Evolutionary conservation across 2,888 invertebrate species (phyloP).

Genomic region (Cataglyphis albicans): DNA sequence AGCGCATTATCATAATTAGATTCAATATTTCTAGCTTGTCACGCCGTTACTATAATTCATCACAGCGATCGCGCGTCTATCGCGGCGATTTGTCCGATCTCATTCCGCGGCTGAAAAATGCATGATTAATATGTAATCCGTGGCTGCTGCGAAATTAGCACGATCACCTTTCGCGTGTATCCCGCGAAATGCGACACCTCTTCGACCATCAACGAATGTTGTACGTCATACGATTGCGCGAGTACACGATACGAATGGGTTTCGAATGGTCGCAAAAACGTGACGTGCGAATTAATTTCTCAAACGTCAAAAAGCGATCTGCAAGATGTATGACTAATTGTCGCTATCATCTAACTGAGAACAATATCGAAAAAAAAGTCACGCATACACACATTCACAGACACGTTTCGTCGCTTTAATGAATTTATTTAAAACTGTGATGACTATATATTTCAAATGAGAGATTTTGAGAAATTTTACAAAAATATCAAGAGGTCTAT

Average conservation of each 20-base stretch:
- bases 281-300: slow-evolving; percentile 43
- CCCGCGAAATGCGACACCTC: background rate
- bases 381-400: background rate
- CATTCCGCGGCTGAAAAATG: slow-evolving; percentile 49
- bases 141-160: slow-evolving; percentile 33
- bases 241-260: slow-evolving; percentile 11
- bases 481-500: background rate
- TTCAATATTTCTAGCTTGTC: slow-evolving; percentile 84
- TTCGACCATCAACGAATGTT: background rate
- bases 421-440: background rate
- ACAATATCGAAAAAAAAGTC: background rate
- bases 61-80: slow-evolving; percentile 59
- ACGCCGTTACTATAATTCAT: slow-evolving; percentile 81
- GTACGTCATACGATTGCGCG: background rate
- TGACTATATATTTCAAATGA: background rate
- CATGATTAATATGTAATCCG: slow-evolving; percentile 40
- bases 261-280: slow-evolving; percentile 21
- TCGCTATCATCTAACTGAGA: background rate
- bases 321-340: slow-evolving; percentile 8
- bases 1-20: slow-evolving; percentile 83
- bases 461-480: background rate
- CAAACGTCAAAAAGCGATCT: slow-evolving; percentile 13
- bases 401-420: background rate
- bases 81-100: slow-evolving; percentile 68
- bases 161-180: slow-evolving; percentile 11